Evolutionary conservation across 2,113 vertebrate genomes (phyloP), one percentile per base, ranked within the genome.

Genomic region (Pangasianodon hypophthalmus): DNA sequence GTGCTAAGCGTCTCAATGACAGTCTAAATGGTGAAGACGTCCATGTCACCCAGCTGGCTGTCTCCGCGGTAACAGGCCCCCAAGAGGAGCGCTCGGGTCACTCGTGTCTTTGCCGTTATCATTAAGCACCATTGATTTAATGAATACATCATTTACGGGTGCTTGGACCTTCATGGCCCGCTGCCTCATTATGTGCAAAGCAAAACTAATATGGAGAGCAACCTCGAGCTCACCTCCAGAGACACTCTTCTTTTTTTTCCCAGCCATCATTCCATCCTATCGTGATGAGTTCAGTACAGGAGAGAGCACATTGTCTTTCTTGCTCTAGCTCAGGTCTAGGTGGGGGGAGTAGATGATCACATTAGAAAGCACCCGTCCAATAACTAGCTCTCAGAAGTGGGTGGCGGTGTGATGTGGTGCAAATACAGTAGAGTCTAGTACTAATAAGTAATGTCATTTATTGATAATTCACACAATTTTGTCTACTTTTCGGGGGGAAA

Each of bases 81-180:
- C 94, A 87, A 94, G 92, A 94, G 95, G 93, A 94, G 94, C 93
- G 87, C 73, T 85, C 88, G 91, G 95, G 94, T 95, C 94, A 94
- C 89, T 92, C 91, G 91, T 92, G 95, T 92, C 95, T 95, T 94
- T 95, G 92, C 95, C 89, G 95, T 95, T 94, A 94, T 95, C 95
- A 95, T 96, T 95, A 95, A 95, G 94, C 95, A 94, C 93, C 94
- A 94, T 92, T 93, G 93, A 95, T 95, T 95, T 96, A 96, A 96
- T 96, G 94, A 95, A 96, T 93, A 92, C 92, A 71, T 92, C 93
- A 91, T 96, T 96, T 95, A 95, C 94, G 93, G 95, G 93, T 91
- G 94, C 95, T 95, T 95, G 96, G 96, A 95, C 96, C 96, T 96
- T 96, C 95, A 96, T 93, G 95, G 95, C 95, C 93, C 73, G 87